Base-by-base conservation (phyloP, 2,888 invertebrate genomes). In the Hirtodrosophila confusa region DNA sequence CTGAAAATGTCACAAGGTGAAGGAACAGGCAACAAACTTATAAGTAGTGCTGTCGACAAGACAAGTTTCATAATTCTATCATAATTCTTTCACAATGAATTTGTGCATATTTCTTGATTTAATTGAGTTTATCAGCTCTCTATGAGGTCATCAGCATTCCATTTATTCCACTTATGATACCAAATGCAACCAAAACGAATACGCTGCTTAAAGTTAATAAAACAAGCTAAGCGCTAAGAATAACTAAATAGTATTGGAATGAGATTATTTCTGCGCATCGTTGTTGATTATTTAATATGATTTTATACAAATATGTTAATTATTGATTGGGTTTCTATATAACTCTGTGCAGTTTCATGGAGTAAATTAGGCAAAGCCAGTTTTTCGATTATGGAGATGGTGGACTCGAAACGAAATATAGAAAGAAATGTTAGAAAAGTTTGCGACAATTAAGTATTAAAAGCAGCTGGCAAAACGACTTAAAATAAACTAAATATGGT, bases 111-210 rank as follows among this genome's bases (percentile, higher is more conserved):
- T 49, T 45, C 29, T 44, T 11, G 17, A 41, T 62, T 53, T 44
- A 56, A 45, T 40, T 72, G 39, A 43, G 69, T 36, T 43, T 50
- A 73, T 36, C 47, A 24, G 12, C 43, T 41, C 43, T 36, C 45
- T 65, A 53, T 85, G 87, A 84, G 83, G 75, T 84, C 87, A 85
- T 77, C 79, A 63, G 47, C 76, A 77, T 70, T 53, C 72, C 31
- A 9, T 7, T 4, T n/a, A n/a, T n/a, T 31, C 31, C 31, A 9
- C 31, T 31, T 17, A 1, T 17, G 4, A 4, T 8, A 31, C 31
- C 63, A 67, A 75, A 71, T 60, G 71, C 57, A 66, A 50, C 43
- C 33, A 54, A 54, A 57, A 60, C 37, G 17, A 36, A 29, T 3
- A 27, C 37, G 31, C 60, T 36, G 44, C 41, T 27, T 7, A 29